Base-by-base conservation (phyloP, 1,140 invertebrate species). In the Eriocheir sinensis region DNA sequence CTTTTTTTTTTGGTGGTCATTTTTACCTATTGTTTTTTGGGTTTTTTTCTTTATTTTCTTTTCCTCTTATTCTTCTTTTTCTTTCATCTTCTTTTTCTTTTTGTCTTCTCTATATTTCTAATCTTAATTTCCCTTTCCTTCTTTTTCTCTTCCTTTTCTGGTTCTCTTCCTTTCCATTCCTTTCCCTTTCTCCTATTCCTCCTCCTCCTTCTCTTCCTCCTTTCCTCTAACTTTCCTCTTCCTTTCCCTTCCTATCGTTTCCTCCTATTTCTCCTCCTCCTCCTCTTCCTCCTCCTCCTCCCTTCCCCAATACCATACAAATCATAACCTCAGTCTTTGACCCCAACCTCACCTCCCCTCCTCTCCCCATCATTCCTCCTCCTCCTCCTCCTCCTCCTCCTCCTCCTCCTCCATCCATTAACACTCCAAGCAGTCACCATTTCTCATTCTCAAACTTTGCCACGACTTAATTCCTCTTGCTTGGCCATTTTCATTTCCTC, bases 221-320 rank as follows among this genome's bases (percentile, higher is more conserved):
- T 89, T 27, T 44, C 21, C n/a, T 21, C 30, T 17, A n/a, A 30
- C 21, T 44, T n/a, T 27, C 88, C 34, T 15, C 38, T 44, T 44
- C 41, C n/a, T 12, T 89, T n/a, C 41, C 34, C 27, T 89, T 41
- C 36, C 53, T 44, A 9, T 85, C 34, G 27, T 32, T 53, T 91
- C 44, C 36, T 53, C 72, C 44, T 32, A 44, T 53, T 32, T 32
- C 89, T 91, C 44, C n/a, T 53, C 72, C 44, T 34, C 48, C 34
- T 53, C 34, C 89, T 72, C 89, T 91, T 53, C 34, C 89, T 91
- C 89, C 34, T 53, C 72, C 89, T 72, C 89, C 72, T 53, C 34
- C 89, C 72, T 60, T 72, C 32, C 40, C 72, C 38, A n/a, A n/a
- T n/a, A n/a, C n/a, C n/a, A n/a, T n/a, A n/a, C n/a, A n/a, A n/a